phyloP scores from a whole-genome alignment of 2,888 invertebrate genomes.

The Heliconius erato region DNA sequence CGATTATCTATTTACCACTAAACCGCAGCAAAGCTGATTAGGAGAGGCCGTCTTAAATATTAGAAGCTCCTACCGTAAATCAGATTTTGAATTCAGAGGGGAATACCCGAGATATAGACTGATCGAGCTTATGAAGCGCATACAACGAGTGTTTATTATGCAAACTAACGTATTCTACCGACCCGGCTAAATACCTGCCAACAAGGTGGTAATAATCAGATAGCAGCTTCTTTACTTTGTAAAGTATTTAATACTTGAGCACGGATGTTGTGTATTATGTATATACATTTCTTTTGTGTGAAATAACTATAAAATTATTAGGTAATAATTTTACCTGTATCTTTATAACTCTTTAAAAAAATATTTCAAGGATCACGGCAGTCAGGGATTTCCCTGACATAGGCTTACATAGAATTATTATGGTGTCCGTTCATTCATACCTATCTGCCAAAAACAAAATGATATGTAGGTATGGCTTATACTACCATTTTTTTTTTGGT shows the following conservation, averaged over 20 bases:
- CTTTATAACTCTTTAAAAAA: no score
- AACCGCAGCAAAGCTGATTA: constrained; percentile 59
- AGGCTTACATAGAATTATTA: no score
- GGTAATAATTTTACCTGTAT: no score
- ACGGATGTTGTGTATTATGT: neutral
- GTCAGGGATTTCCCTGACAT: no score
- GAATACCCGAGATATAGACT: constrained; percentile 49
- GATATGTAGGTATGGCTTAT: no score
- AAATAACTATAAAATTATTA: no score
- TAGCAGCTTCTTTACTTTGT: constrained; percentile 21
- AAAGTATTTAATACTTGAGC: neutral
- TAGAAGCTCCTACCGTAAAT: constrained; percentile 58
- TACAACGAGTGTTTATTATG: constrained; percentile 53
- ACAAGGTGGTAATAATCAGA: constrained; percentile 40
- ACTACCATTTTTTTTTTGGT: no score
- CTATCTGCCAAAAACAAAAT: no score
- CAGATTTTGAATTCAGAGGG: constrained; percentile 52
- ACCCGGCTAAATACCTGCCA: constrained; percentile 41
- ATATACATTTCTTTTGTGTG: neutral
- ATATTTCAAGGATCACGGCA: no score
- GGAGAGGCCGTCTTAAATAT: constrained; percentile 60
- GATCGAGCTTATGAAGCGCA: constrained; percentile 50
- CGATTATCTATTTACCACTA: constrained; percentile 54
- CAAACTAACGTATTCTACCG: constrained; percentile 46
- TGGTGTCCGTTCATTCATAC: no score